phyloP scores from a whole-genome alignment of 1,140 invertebrate species.

The Drosophila neocordata region DNA sequence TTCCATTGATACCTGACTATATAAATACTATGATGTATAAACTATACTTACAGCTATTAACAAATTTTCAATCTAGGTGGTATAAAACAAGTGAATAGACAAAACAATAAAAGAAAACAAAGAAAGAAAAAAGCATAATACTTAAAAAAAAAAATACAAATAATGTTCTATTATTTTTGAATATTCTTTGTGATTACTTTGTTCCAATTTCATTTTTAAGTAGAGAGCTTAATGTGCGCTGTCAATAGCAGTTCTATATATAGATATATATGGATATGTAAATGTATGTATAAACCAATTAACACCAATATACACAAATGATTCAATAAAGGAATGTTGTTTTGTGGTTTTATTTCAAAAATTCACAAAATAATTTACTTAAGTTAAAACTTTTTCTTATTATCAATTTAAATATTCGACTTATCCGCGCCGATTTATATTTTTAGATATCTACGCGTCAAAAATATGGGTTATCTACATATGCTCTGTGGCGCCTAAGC shows the following conservation, averaged over 20 bases:
- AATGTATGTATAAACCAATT: slow-evolving; percentile 30
- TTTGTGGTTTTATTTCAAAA: slow-evolving; percentile 41
- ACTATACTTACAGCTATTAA: slow-evolving; percentile 64
- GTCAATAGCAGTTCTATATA: slow-evolving; percentile 70
- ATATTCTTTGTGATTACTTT: slow-evolving; percentile 60
- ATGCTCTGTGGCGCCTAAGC: no score
- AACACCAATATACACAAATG: slow-evolving; percentile 76
- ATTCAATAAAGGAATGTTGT: slow-evolving; percentile 60
- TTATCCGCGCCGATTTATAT: not conserved
- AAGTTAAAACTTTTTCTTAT: not conserved
- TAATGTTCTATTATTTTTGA: slow-evolving; percentile 16
- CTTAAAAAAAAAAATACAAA: slow-evolving; percentile 19
- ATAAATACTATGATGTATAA: slow-evolving; percentile 41
- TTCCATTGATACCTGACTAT: slow-evolving; percentile 79
- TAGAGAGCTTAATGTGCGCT: slow-evolving; percentile 78
- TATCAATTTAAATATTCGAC: not conserved
- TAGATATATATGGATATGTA: slow-evolving; percentile 18
- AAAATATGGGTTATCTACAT: not conserved
- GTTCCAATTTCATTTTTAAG: slow-evolving; percentile 51
- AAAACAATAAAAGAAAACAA: slow-evolving; percentile 18
- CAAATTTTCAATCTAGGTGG: slow-evolving; percentile 70
- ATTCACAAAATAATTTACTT: not conserved
- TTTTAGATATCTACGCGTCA: not conserved
- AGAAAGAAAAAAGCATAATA: slow-evolving; percentile 17
- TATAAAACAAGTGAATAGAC: slow-evolving; percentile 47